phyloP scores from a whole-genome alignment of 2,888 invertebrate genomes.

The Nephrotoma guestfalica region DNA sequence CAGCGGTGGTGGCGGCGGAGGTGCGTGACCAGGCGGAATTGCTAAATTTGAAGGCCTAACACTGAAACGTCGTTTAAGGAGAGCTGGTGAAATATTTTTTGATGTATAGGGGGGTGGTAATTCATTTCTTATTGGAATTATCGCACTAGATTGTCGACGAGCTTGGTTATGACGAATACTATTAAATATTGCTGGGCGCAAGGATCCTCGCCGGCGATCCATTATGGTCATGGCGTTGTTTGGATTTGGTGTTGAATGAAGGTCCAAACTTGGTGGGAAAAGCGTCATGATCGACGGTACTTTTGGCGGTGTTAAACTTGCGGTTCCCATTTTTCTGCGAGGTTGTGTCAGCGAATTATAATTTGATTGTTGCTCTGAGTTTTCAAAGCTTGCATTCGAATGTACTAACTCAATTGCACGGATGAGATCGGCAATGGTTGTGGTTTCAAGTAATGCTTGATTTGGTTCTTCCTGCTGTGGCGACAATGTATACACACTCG shows the following conservation, averaged over 20 bases:
- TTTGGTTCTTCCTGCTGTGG: conserved; percentile 21
- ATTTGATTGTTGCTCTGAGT: not conserved
- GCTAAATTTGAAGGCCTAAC: conserved; percentile 25
- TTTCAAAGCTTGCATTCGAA: conserved; percentile 17
- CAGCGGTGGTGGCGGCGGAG: conserved; percentile 2
- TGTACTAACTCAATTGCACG: conserved; percentile 60
- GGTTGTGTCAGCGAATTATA: conserved; percentile 17
- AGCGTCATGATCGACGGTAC: conserved; percentile 35
- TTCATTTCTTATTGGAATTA: not conserved
- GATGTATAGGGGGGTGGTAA: conserved; percentile 10
- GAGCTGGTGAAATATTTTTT: not conserved
- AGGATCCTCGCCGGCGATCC: conserved; percentile 18
- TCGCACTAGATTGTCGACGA: conserved; percentile 22
- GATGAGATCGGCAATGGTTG: conserved; percentile 68
- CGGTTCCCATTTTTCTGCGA: conserved; percentile 39
- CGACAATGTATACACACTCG: conserved; percentile 31
- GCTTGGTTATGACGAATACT: conserved; percentile 1
- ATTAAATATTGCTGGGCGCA: conserved; percentile 13
- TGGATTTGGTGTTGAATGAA: not conserved
- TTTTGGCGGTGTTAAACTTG: conserved; percentile 34
- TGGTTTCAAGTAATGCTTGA: conserved; percentile 53
- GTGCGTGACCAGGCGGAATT: conserved; percentile 29
- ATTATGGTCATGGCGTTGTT: conserved; percentile 1
- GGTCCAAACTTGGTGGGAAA: conserved; percentile 28
- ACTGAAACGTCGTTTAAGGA: conserved; percentile 11